Evolutionary conservation across 2,113 vertebrate genomes (phyloP), one percentile per base, ranked within the genome.

Genomic region (Canis aureus): DNA sequence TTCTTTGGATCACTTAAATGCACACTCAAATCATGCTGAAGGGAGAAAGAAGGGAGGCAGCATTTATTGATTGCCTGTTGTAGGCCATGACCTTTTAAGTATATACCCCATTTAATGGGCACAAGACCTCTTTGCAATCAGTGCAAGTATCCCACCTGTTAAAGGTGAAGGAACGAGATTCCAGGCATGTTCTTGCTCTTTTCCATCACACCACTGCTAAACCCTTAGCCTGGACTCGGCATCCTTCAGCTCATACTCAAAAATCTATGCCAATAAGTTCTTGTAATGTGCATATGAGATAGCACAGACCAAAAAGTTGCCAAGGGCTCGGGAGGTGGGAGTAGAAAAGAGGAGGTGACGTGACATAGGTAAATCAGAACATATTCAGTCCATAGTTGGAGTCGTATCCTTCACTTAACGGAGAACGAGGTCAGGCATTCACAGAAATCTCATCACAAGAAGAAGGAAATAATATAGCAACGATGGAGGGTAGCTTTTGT

Each of bases 401-500:
- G 60, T 29, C 5, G 5, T 2, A 2, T 4, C 23, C 35, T 92
- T 89, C 11, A 10, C 43, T 67, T 38, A 13, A 13, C 0, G 11
- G 15, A 80, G 59, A 76, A n/a, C 15, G 64, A 13, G 53, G 32
- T 12, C 23, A 8, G 76, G 55, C 23, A 71, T 49, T 78, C 1
- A 6, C 29, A 69, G 60, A 83, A 71, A 69, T 13, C 38, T 57
- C 20, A 7, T 66, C 17, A 84, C 11, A 69, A 81, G 27, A 76
- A 89, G 35, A 88, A 11, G 55, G 71, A n/a, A 73, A 19, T 17
- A n/a, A 62, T 2, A 17, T 1, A 12, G 29, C 11, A 29, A 60
- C 53, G 0, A 1, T 1, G 5, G 3, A 35, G 32, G 22, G 3
- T 13, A 20, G 29, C 2, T 25, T 0, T 32, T 64, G 22, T 10